phyloP scores from a whole-genome alignment of 2,797 vertebrate species.

The Acipenser ruthenus region DNA sequence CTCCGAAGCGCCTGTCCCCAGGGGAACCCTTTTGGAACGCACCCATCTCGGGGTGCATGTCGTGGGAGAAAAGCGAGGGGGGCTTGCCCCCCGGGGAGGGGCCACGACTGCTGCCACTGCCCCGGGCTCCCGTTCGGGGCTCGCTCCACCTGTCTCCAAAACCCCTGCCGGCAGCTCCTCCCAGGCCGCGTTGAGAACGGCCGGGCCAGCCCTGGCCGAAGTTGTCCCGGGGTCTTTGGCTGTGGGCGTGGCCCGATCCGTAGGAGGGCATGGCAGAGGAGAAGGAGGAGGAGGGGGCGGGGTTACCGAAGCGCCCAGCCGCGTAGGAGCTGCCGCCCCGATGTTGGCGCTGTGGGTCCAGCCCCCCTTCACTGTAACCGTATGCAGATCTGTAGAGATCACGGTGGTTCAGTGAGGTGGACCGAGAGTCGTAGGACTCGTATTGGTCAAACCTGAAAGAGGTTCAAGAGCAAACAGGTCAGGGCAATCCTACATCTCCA shows the following conservation, averaged over 20 bases:
- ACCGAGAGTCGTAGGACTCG: slow-evolving; percentile 80
- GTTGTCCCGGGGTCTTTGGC: slow-evolving; percentile 66
- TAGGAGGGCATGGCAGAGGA: slow-evolving; percentile 33
- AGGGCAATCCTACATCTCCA: no score
- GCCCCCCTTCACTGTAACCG: slow-evolving; percentile 74
- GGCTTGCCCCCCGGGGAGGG: slow-evolving; percentile 74
- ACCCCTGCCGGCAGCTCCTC: slow-evolving; percentile 62
- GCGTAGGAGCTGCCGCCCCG: slow-evolving; percentile 64
- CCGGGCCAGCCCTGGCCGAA: slow-evolving; percentile 69
- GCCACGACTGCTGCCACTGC: slow-evolving; percentile 52
- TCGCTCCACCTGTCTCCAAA: slow-evolving; percentile 60
- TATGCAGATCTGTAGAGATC: slow-evolving; percentile 83
- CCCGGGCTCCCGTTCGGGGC: slow-evolving; percentile 56
- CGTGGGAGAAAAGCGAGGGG: slow-evolving; percentile 86
- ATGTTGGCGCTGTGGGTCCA: slow-evolving; percentile 66
- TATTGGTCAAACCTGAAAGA: slow-evolving; percentile 85
- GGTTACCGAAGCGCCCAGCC: slow-evolving; percentile 46
- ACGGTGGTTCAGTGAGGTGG: slow-evolving; percentile 69
- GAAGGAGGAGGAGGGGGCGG: slow-evolving; percentile 49
- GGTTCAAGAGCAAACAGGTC: slow-evolving; percentile 39
- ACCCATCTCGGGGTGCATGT: slow-evolving; percentile 77
- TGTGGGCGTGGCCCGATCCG: slow-evolving; percentile 66
- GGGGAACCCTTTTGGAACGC: slow-evolving; percentile 79
- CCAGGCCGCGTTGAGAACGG: slow-evolving; percentile 51
- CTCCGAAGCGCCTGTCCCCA: slow-evolving; percentile 74